phyloP scores from a whole-genome alignment of 2,797 vertebrate genomes.

The Tapera naevia region DNA sequence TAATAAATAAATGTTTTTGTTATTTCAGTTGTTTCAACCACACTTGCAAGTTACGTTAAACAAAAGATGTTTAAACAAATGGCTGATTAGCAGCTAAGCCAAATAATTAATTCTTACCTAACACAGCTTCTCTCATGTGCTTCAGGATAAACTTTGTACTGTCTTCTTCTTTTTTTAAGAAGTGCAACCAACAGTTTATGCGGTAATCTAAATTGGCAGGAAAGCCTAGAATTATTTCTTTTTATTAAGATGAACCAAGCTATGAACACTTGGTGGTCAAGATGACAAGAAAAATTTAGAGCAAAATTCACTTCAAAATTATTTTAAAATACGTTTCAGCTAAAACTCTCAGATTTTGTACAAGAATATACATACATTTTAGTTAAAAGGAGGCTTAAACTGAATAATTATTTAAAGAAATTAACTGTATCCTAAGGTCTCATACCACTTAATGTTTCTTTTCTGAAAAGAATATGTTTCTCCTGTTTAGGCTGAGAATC shows the following conservation, averaged over 20 bases:
- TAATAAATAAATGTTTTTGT: not conserved
- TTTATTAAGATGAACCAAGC: constrained; percentile 34
- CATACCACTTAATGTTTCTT: not conserved
- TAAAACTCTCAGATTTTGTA: not conserved
- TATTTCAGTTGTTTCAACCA: constrained; percentile 10
- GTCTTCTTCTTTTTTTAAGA: not conserved
- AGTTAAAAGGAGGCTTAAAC: not conserved
- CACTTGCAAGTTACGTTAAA: constrained; percentile 10
- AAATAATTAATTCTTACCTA: constrained; percentile 50
- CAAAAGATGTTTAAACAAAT: constrained; percentile 32
- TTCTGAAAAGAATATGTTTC: not conserved
- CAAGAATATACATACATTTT: not conserved
- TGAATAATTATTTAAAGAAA: not conserved
- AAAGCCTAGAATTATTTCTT: constrained; percentile 7
- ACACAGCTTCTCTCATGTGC: constrained; percentile 32
- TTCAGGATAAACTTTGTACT: constrained; percentile 31
- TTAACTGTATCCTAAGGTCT: not conserved
- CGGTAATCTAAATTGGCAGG: constrained; percentile 16
- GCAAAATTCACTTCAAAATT: constrained; percentile 17
- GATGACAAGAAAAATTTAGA: constrained; percentile 13
- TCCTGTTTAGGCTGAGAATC: not conserved
- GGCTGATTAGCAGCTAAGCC: not conserved
- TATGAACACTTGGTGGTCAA: constrained; percentile 3
- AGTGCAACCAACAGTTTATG: constrained; percentile 23
- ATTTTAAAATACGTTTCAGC: not conserved